Percentiles rank a stretch among this genome's conserved stretches.
Evolutionary conservation across 2,888 invertebrate genomes (phyloP).

Genomic region (Barypeithes pellucidus): DNA sequence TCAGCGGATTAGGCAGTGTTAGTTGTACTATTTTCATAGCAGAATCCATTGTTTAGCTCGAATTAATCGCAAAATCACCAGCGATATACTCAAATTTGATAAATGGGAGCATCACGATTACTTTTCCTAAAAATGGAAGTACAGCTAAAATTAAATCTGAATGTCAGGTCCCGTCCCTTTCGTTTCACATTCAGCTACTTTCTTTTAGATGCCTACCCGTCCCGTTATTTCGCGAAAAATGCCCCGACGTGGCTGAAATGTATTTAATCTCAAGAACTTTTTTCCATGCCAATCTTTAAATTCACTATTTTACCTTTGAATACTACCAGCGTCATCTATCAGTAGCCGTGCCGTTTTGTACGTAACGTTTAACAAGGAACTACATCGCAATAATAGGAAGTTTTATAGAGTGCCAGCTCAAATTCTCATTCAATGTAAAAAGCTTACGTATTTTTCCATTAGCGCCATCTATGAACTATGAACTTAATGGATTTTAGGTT

Average conservation of each 20-base stretch:
- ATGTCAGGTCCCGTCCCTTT: conserved; percentile 5
- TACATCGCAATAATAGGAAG: too few relatives aligned
- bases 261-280: neutral
- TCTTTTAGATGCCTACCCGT: neutral
- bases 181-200: conserved; percentile 5
- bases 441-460: too few relatives aligned
- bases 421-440: too few relatives aligned
- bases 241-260: neutral
- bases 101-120: conserved; percentile 5
- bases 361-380: too few relatives aligned
- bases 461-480: too few relatives aligned
- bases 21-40: too few relatives aligned
- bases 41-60: neutral
- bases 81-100: neutral
- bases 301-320: neutral
- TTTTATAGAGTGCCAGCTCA: too few relatives aligned
- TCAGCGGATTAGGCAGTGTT: too few relatives aligned
- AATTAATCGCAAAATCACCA: neutral
- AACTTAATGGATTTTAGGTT: too few relatives aligned
- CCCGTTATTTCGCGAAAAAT: conserved; percentile 12
- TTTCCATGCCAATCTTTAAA: neutral
- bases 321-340: neutral
- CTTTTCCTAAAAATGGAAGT: conserved; percentile 10
- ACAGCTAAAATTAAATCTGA: neutral
- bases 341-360: too few relatives aligned